phyloP scores from a whole-genome alignment of 2,797 vertebrate species.

The Carcharodon carcharias region DNA sequence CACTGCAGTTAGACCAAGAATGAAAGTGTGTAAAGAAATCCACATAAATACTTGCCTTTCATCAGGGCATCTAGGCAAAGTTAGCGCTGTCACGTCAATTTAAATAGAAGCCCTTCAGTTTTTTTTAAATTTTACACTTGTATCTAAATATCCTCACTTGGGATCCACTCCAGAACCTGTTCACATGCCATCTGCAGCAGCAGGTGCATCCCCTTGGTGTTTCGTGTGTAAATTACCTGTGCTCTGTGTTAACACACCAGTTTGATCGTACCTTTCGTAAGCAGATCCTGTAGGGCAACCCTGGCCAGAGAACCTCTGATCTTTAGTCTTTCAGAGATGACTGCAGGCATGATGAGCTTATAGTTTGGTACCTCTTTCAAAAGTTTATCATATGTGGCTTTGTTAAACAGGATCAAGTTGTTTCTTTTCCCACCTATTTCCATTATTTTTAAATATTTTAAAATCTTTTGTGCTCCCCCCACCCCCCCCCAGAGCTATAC shows the following conservation, averaged over 20 bases:
- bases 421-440: too few relatives aligned
- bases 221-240: conserved; percentile 71
- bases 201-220: conserved; percentile 86
- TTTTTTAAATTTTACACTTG: too few relatives aligned
- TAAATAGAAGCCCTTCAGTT: too few relatives aligned
- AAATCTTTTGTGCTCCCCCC: too few relatives aligned
- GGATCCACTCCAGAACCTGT: conserved; percentile 52
- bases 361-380: conserved; percentile 99
- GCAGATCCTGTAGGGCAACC: conserved; percentile 89
- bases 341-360: conserved; percentile 94
- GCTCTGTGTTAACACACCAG: conserved; percentile 69
- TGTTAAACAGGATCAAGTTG: conserved; percentile 84
- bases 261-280: conserved; percentile 92
- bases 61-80: too few relatives aligned
- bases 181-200: conserved; percentile 68
- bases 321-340: conserved; percentile 95
- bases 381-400: conserved; percentile 92
- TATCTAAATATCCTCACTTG: too few relatives aligned
- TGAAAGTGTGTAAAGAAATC: too few relatives aligned
- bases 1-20: too few relatives aligned
- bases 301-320: conserved; percentile 89
- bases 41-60: too few relatives aligned
- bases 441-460: too few relatives aligned
- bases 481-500: too few relatives aligned
- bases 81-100: too few relatives aligned